phyloP scores from a whole-genome alignment of 2,888 invertebrate genomes.

The Oscheius sp. region DNA sequence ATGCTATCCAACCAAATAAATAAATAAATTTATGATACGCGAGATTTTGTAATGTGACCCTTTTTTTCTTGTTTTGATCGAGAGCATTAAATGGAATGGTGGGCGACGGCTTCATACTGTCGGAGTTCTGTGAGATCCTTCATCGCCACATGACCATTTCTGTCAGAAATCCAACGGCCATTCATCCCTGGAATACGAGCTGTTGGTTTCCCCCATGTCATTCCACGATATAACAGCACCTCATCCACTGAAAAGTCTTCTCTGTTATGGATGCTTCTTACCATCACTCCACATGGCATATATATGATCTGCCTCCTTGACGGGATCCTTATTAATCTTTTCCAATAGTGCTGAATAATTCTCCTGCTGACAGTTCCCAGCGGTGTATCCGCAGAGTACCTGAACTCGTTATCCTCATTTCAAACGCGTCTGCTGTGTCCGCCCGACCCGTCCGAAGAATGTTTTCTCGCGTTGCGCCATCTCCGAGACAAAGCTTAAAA shows the following conservation, averaged over 20 bases:
- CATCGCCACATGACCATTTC: constrained; percentile 69
- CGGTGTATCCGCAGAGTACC: constrained; percentile 66
- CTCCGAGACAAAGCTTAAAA: neutral
- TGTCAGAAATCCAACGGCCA: constrained; percentile 65
- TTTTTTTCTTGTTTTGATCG: neutral
- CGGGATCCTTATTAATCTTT: constrained; percentile 64
- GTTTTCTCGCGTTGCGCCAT: constrained; percentile 15
- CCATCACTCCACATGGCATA: constrained; percentile 70
- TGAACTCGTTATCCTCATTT: constrained; percentile 32
- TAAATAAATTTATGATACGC: neutral
- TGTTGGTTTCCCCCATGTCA: constrained; percentile 70
- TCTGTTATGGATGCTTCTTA: constrained; percentile 18
- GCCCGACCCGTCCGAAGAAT: neutral
- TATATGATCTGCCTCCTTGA: constrained; percentile 64
- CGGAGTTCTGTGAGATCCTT: constrained; percentile 69
- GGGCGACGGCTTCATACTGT: constrained; percentile 68
- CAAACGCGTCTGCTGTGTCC: constrained; percentile 1
- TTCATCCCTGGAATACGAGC: constrained; percentile 65
- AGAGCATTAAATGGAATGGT: constrained; percentile 61
- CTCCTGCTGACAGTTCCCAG: constrained; percentile 64
- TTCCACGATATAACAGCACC: constrained; percentile 64
- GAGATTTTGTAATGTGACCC: constrained; percentile 17
- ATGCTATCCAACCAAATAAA: neutral
- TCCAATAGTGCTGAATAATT: constrained; percentile 68
- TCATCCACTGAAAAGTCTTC: constrained; percentile 61